phyloP scores from a whole-genome alignment of 2,113 vertebrate species.

The Varanus komodoensis region DNA sequence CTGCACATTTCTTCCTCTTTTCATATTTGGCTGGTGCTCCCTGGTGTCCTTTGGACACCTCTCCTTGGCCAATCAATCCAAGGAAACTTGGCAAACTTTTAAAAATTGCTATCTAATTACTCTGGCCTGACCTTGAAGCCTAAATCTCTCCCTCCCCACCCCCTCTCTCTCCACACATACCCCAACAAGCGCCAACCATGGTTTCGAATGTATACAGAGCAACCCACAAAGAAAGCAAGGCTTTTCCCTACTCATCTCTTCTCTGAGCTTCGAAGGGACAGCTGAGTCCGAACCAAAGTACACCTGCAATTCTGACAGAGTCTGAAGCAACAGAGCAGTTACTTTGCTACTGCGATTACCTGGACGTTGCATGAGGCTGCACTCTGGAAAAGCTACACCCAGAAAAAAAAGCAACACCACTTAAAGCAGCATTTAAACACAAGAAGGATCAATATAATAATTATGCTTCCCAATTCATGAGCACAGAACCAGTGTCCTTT shows the following conservation, averaged over 20 bases:
- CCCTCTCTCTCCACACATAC: too few species aligned
- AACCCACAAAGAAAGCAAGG: not conserved
- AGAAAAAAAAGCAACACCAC: accelerated
- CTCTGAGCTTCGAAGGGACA: too few species aligned
- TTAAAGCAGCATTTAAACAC: not conserved
- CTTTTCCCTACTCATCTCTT: not conserved
- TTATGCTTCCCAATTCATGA: not conserved
- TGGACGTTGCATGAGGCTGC: not conserved
- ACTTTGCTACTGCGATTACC: too few species aligned
- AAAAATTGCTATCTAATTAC: too few species aligned
- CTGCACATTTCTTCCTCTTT: not conserved
- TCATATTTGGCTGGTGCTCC: not conserved
- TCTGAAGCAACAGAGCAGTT: not conserved
- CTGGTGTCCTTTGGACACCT: not conserved
- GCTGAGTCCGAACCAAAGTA: too few species aligned
- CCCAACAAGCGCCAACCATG: not conserved
- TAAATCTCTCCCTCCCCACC: too few species aligned
- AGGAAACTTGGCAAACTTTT: too few species aligned
- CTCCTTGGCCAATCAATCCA: not conserved
- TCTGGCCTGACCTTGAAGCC: too few species aligned
- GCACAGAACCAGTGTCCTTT: conserved; percentile 8
- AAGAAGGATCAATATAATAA: not conserved
- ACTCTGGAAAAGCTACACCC: conserved; percentile 3
- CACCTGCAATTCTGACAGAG: not conserved
- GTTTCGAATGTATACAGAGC: not conserved